Evolutionary conservation across 2,888 invertebrate genomes (phyloP), one percentile per base, ranked within the genome.

Genomic region (Heteromurus nitidus): DNA sequence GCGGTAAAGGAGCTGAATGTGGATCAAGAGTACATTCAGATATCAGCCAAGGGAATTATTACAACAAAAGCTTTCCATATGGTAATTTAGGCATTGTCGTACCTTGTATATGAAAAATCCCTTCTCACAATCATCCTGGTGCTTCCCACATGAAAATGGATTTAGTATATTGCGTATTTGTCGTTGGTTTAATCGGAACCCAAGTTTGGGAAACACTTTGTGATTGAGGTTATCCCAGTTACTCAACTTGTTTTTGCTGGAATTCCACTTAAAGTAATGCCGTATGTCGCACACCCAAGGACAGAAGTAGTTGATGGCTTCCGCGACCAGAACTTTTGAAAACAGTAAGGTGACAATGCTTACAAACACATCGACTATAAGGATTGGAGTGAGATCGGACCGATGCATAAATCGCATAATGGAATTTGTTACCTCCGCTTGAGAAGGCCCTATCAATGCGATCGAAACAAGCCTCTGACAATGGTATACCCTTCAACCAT

Each of bases 341-440:
- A 16, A 36, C 36, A 36, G 36, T 36, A 36, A 13, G 13, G 13
- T 36, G n/a, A n/a, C n/a, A n/a, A n/a, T n/a, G n/a, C n/a, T n/a
- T n/a, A n/a, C n/a, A n/a, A n/a, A n/a, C n/a, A n/a, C n/a, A n/a
- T n/a, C n/a, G n/a, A n/a, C n/a, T n/a, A n/a, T n/a, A n/a, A n/a
- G n/a, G n/a, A n/a, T n/a, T n/a, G n/a, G n/a, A n/a, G n/a, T n/a
- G n/a, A n/a, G n/a, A n/a, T n/a, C n/a, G n/a, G n/a, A n/a, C n/a
- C n/a, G n/a, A n/a, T n/a, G n/a, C n/a, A n/a, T n/a, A n/a, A n/a
- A n/a, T n/a, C n/a, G n/a, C n/a, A n/a, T n/a, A n/a, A n/a, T n/a
- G n/a, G n/a, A n/a, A n/a, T n/a, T n/a, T n/a, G n/a, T n/a, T 44
- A 83, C 83, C 76, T 36, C 83, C 83, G 58, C 81, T 81, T 1